Evolutionary conservation across 2,113 vertebrate species (phyloP), one percentile per base, ranked within the genome.

Genomic region (Neodontobutis hainanensis): DNA sequence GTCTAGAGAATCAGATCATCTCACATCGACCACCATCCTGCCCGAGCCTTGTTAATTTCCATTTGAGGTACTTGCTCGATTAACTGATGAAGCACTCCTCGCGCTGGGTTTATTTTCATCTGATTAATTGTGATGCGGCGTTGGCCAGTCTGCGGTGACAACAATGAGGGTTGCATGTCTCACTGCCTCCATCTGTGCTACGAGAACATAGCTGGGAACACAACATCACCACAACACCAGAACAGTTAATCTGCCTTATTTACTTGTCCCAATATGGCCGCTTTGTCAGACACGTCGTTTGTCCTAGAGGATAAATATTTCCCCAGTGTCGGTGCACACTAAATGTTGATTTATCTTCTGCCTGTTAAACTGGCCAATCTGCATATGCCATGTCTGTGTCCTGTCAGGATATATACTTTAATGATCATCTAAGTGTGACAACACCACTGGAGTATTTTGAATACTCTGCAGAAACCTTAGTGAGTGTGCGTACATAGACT

Each of bases 171-270:
- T 81, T 85, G 63, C 70, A 86, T 85, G 87, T 90, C 85, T 91
- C 88, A 80, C 77, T 81, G 86, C 85, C 78, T 87, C 88, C 90
- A 90, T 91, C 90, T 91, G 90, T 89, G 79, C 81, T 59, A 55
- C 66, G 57, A 76, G 73, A 89, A 83, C 85, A 85, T 86, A 74
- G 84, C 82, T 85, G 78, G 77, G 82, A 87, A 87, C 83, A 83
- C 73, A 85, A 76, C 76, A 79, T 63, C 80, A 78, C 74, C 87
- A 73, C 52, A 71, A 78, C 72, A 81, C 73, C 83, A 85, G 84
- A 88, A 87, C 83, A 73, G 75, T 87, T 89, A 85, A 89, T 89
- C 88, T 87, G 83, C 85, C 87, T 91, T 87, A 89, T 88, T 90
- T 85, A 83, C 86, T 85, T 83, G 65, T 81, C 86, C 86, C 85